Conservation (phyloP, 2,797 vertebrate genomes). For the Ceryle rudis region DNA sequence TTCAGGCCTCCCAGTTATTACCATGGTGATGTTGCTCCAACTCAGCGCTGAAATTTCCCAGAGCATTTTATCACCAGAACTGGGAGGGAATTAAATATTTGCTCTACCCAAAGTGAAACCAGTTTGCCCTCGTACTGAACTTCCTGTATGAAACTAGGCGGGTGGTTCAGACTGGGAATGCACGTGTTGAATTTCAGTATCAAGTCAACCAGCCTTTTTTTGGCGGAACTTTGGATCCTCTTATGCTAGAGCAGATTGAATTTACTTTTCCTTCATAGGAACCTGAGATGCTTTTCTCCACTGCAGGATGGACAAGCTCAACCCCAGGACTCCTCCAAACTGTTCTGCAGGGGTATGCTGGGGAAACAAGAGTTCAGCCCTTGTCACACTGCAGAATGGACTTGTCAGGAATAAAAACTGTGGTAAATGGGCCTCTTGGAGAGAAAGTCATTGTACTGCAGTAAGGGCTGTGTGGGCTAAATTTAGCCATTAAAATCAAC, state of each 20-base stretch:
- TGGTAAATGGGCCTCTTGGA: neutral
- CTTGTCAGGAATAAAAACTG: neutral
- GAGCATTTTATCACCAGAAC: constrained; percentile 43
- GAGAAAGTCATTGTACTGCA: neutral
- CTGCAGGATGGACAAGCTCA: neutral
- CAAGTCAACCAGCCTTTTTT: neutral
- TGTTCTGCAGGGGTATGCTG: neutral
- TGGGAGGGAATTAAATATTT: constrained; percentile 25
- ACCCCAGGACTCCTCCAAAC: neutral
- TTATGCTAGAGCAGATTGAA: neutral
- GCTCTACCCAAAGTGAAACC: constrained; percentile 17
- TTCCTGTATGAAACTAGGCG: neutral
- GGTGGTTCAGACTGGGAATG: neutral
- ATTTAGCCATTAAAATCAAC: constrained; percentile 37
- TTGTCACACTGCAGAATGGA: neutral
- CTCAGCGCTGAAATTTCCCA: constrained; percentile 48
- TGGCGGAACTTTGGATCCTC: neutral
- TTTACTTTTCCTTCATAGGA: neutral
- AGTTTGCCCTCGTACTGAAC: constrained; percentile 16
- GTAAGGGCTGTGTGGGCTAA: neutral
- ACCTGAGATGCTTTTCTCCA: neutral
- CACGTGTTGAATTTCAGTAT: neutral
- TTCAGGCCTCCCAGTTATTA: constrained; percentile 54
- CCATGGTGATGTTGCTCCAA: constrained; percentile 67
- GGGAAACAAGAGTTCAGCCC: neutral